Conservation (phyloP, 2,888 invertebrate genomes). For the Lithophane ornitopus region DNA sequence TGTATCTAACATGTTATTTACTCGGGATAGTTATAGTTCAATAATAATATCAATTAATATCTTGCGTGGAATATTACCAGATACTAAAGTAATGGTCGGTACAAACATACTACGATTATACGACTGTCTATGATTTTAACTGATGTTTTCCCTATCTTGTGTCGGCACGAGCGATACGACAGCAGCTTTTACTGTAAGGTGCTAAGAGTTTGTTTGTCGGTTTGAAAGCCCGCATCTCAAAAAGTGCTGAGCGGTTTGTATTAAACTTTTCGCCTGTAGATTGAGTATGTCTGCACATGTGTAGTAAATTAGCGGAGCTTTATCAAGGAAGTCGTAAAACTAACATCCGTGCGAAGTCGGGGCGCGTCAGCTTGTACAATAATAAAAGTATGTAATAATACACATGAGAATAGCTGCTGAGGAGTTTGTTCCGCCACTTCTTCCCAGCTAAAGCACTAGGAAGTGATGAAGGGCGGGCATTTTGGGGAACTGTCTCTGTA, state of each 20-base stretch:
- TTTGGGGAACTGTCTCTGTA: no score
- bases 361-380: not conserved
- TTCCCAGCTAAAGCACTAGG: no score
- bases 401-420: not conserved
- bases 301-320: conserved; percentile 12
- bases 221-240: not conserved
- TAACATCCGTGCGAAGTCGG: conserved; percentile 10
- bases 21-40: conserved; percentile 52
- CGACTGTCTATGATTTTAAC: conserved; percentile 6
- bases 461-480: no score
- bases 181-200: not conserved
- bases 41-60: conserved; percentile 63
- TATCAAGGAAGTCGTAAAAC: conserved; percentile 22
- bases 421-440: no score
- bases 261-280: not conserved
- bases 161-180: not conserved
- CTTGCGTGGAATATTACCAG: conserved; percentile 66
- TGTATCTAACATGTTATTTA: conserved; percentile 59
- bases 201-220: not conserved
- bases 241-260: not conserved
- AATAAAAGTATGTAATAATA: not conserved
- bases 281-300: not conserved
- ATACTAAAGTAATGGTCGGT: conserved; percentile 20
- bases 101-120: conserved; percentile 7
- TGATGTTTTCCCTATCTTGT: conserved; percentile 7